Conservation (phyloP, 2,888 invertebrate species). For the Noctua janthina region DNA sequence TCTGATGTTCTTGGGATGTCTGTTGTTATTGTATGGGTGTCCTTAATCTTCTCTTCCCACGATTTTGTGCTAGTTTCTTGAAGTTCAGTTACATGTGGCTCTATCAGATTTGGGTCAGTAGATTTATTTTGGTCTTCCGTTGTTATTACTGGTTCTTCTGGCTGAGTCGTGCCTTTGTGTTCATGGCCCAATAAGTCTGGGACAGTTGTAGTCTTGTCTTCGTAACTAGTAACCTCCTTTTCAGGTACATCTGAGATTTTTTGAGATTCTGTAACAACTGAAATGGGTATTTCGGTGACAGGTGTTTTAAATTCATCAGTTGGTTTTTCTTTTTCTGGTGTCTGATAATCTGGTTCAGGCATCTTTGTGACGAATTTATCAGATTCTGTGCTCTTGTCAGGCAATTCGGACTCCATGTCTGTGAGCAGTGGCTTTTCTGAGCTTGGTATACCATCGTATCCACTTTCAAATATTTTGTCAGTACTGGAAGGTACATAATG, state of each 20-base stretch:
- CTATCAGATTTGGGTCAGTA: slow-evolving; percentile 25
- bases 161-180: slow-evolving; percentile 27
- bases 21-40: slow-evolving; percentile 29
- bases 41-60: slow-evolving; percentile 27
- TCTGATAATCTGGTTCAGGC: slow-evolving; percentile 28
- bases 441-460: slow-evolving; percentile 20
- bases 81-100: slow-evolving; percentile 23
- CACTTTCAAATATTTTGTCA: slow-evolving; percentile 41
- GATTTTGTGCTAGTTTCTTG: slow-evolving; percentile 45
- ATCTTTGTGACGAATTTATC: slow-evolving; percentile 38
- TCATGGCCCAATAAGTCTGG: slow-evolving; percentile 36
- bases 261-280: slow-evolving; percentile 34
- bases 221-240: slow-evolving; percentile 26
- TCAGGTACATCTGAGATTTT: slow-evolving; percentile 26
- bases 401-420: slow-evolving; percentile 40
- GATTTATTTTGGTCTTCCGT: slow-evolving; percentile 18
- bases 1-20: slow-evolving; percentile 33
- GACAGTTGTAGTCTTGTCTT: slow-evolving; percentile 45
- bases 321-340: slow-evolving; percentile 34
- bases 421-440: slow-evolving; percentile 44
- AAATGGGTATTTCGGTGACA: slow-evolving; percentile 45
- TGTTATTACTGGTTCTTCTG: slow-evolving; percentile 33
- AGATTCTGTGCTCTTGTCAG: slow-evolving; percentile 32
- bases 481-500: slow-evolving; percentile 28
- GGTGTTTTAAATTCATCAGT: slow-evolving; percentile 21